Conservation (phyloP, 2,113 vertebrate genomes). For the Ceyx cyanopectus region DNA sequence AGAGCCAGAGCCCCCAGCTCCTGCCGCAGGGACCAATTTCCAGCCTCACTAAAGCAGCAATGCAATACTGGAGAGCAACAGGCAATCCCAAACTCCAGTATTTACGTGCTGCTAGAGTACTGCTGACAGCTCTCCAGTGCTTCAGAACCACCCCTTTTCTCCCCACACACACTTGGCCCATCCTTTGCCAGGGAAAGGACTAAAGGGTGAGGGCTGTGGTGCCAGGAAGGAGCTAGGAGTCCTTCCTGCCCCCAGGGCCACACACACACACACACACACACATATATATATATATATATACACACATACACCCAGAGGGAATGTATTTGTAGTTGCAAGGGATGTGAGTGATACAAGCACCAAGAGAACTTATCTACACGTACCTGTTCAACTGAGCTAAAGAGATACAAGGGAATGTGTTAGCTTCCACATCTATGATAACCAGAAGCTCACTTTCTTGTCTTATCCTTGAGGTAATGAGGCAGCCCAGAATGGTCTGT, state of each 20-base stretch:
- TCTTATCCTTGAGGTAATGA: slow-evolving; percentile 75
- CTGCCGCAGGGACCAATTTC: not conserved
- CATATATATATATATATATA: not conserved
- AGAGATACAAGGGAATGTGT: slow-evolving; percentile 23
- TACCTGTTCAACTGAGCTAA: slow-evolving; percentile 51
- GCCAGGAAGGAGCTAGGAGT: not conserved
- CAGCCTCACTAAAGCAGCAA: slow-evolving; percentile 84
- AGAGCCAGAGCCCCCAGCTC: not conserved
- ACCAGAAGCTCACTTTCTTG: slow-evolving; percentile 58
- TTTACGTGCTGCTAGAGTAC: slow-evolving; percentile 85
- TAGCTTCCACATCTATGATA: slow-evolving; percentile 58
- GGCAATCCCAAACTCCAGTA: slow-evolving; percentile 81
- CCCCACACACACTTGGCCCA: not conserved
- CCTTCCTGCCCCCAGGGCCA: not conserved
- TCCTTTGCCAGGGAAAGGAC: not conserved
- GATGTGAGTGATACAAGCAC: not conserved
- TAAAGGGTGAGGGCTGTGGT: rapidly evolving
- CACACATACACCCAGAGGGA: not conserved
- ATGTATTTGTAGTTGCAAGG: not conserved
- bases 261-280: not conserved
- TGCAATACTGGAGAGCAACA: slow-evolving; percentile 82
- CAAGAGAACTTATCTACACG: slow-evolving; percentile 11
- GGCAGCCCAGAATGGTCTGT: slow-evolving; percentile 85
- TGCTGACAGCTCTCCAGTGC: slow-evolving; percentile 34
- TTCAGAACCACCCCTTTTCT: not conserved